Percentiles rank a stretch among this genome's conserved stretches.
phyloP scores from a whole-genome alignment of 2,797 vertebrate species.

The Numenius phaeopus region DNA sequence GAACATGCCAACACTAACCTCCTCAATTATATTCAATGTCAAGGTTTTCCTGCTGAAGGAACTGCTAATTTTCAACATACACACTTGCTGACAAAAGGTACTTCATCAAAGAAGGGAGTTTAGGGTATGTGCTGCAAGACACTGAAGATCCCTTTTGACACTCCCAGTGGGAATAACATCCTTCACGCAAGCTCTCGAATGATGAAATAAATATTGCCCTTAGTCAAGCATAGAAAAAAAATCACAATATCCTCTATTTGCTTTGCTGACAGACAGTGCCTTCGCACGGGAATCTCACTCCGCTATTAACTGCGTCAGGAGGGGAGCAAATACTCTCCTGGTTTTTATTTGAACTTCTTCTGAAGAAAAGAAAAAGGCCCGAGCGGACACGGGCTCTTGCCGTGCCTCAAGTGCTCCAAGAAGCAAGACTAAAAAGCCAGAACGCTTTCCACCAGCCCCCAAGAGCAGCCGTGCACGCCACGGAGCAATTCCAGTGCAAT shows the following conservation, averaged over 20 bases:
- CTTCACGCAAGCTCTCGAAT: neutral
- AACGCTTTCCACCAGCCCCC: neutral
- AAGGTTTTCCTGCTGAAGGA: constrained; percentile 74
- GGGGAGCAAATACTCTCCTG: neutral
- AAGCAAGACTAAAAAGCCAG: neutral
- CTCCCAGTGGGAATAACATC: constrained; percentile 11
- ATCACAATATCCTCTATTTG: neutral
- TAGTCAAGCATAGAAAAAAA: constrained; percentile 5
- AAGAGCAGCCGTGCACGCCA: neutral
- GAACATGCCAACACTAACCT: constrained; percentile 73
- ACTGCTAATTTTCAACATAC: constrained; percentile 76
- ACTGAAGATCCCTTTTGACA: constrained; percentile 14
- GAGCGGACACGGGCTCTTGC: neutral
- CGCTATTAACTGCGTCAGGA: neutral
- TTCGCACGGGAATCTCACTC: neutral
- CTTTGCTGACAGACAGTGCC: neutral
- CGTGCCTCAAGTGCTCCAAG: neutral
- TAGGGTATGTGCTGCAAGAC: constrained; percentile 15
- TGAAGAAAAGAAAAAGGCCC: neutral
- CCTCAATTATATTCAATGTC: constrained; percentile 84
- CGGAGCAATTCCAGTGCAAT: neutral
- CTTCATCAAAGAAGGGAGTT: constrained; percentile 63
- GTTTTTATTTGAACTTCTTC: neutral
- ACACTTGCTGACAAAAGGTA: constrained; percentile 62
- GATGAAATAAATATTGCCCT: constrained; percentile 42